A percentile compares a stretch with the other conserved stretches of the same genome.
These are phyloP conservation scores for Antechinus stuartii DNA, from an alignment of 2,113 vertebrate genomes.

Conservation along the genomic window DNA sequence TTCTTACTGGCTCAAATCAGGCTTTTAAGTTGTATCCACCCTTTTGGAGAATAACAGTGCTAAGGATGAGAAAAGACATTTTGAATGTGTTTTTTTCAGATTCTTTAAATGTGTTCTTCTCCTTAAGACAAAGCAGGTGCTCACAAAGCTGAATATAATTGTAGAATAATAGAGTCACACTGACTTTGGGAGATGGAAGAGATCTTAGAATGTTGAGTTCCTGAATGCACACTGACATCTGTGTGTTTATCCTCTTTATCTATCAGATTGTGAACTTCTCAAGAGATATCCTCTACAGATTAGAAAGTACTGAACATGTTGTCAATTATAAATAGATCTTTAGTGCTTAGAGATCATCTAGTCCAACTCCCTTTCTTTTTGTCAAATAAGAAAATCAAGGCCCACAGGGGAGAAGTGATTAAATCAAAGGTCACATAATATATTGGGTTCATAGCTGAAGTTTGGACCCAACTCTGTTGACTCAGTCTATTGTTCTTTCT, in stretches of 20 bases:
- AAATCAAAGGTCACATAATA: not conserved
- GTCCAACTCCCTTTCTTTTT: not conserved
- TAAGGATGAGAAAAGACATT: not conserved
- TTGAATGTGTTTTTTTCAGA: not conserved
- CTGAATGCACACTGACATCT: not conserved
- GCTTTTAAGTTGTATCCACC: not conserved
- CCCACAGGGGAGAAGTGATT: not conserved
- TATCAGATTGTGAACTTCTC: not conserved
- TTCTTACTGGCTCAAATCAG: not conserved
- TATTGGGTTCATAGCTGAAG: not conserved
- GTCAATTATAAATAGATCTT: slow-evolving; percentile 7
- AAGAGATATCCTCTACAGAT: not conserved
- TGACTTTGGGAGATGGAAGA: not conserved
- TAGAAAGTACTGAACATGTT: not conserved
- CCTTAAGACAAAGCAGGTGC: not conserved
- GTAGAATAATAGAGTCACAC: not conserved
- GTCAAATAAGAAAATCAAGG: not conserved
- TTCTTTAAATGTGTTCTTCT: not conserved
- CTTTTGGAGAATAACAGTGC: not conserved
- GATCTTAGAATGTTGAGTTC: not conserved
- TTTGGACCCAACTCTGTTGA: not conserved
- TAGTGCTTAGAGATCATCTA: not conserved
- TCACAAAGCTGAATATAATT: not conserved
- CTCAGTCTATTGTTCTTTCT: not conserved
- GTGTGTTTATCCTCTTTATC: not conserved